These are phyloP conservation scores for Branchinecta lynchi DNA, from an alignment of 1,140 invertebrate genomes.

Conservation along the genomic window DNA sequence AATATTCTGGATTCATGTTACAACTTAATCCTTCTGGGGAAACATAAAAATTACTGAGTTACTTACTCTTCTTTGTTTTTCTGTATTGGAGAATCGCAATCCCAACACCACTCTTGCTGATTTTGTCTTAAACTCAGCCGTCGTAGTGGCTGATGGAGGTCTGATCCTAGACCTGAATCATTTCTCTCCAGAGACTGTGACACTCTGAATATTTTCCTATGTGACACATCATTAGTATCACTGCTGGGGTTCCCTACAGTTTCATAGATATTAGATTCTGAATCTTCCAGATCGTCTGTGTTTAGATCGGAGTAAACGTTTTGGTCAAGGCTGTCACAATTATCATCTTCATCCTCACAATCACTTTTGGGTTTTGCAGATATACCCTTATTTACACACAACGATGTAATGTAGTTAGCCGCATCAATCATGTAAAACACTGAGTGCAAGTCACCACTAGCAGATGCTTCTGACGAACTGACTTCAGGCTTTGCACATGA, in stretches of 20 bases:
- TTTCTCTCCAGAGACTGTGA: conserved; percentile 50
- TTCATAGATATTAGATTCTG: neutral
- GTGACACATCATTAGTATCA: neutral
- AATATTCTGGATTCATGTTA: neutral
- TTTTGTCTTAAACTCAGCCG: neutral
- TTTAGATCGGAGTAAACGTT: neutral
- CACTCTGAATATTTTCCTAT: neutral
- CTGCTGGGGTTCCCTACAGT: neutral
- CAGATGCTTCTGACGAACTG: neutral
- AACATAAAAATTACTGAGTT: neutral
- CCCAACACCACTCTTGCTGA: neutral
- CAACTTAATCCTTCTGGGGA: neutral
- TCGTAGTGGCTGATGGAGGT: conserved; percentile 29
- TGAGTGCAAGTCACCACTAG: neutral
- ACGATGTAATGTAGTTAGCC: neutral
- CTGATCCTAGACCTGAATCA: conserved; percentile 81
- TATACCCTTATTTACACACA: neutral
- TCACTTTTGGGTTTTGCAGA: neutral
- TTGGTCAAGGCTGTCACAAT: neutral
- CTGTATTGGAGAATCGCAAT: neutral
- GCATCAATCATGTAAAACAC: neutral
- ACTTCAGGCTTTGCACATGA: neutral
- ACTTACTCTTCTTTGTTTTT: conserved; percentile 2
- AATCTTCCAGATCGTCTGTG: neutral
- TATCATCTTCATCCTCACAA: neutral